Base-by-base conservation (phyloP, 1,140 invertebrate genomes). In the Drosophila sp. region DNA sequence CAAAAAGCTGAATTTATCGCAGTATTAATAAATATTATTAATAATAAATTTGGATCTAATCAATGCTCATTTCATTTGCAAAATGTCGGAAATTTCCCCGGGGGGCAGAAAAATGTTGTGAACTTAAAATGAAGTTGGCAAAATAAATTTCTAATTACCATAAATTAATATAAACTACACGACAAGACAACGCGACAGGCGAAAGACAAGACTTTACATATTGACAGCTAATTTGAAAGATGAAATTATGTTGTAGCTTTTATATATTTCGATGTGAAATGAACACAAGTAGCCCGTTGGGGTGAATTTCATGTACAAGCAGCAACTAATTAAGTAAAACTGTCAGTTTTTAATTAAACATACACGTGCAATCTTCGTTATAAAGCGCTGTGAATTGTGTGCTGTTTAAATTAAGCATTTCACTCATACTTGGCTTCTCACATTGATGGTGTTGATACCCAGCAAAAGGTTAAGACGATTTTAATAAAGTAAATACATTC, bases 311-410 rank as follows among this genome's bases (percentile, higher is more conserved):
- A n/a, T 45, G 16, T 57, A 58, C 69, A 50, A 41, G 25, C 45
- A 34, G 14, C 38, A 50, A 58, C 45, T 72, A 66, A 72, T 66
- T 72, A 72, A 51, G 54, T 65, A 36, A 25, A 57, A 48, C 36
- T 72, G 69, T 66, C 69, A 66, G 43, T 48, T 57, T 41, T 21
- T 46, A 66, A 45, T 66, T 25, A 62, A 69, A 16, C 53, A 9
- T 62, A 62, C 65, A 62, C 65, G 38, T 25, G 29, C 36, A 59
- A 32, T 21, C 7, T 1, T 16, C 9, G 38, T 32, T 32, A 69
- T 41, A 59, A 25, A 53, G 13, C 40, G 21, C 9, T 18, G 38
- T 29, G 32, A 34, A 48, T 38, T 40, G 45, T 58, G 36, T 48
- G 46, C 6, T 32, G 11, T 40, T 53, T 25, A 43, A 61, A 7